These are phyloP conservation scores for Dasypogon diadema DNA, from an alignment of 2,888 invertebrate species.

Conservation along the genomic window DNA sequence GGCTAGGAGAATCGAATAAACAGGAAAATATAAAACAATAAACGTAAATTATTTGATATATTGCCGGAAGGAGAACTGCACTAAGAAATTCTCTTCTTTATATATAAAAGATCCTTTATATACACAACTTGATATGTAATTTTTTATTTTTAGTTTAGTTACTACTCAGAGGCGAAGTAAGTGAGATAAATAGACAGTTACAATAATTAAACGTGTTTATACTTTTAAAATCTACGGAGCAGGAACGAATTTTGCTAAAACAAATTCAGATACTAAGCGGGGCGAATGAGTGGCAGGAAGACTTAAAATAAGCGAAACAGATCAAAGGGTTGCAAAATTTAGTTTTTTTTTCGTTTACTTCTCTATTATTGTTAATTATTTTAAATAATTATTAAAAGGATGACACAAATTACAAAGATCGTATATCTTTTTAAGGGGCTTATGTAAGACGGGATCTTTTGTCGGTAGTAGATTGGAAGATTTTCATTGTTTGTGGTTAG, in stretches of 20 bases:
- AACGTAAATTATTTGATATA: conserved; percentile 16
- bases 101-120: conserved; percentile 12
- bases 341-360: conserved; percentile 28
- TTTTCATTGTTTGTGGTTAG: too few relatives aligned
- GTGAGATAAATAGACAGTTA: conserved; percentile 33
- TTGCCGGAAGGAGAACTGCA: conserved; percentile 31
- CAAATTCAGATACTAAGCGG: neutral
- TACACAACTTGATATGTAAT: conserved; percentile 37
- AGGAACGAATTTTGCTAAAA: conserved; percentile 8
- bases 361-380: conserved; percentile 51
- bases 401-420: conserved; percentile 25
- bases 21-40: conserved; percentile 37
- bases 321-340: conserved; percentile 21
- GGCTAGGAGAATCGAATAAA: conserved; percentile 38
- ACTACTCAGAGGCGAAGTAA: conserved; percentile 35
- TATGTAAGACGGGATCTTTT: too few relatives aligned
- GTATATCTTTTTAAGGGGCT: neutral
- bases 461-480: too few relatives aligned
- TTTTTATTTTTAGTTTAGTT: conserved; percentile 36
- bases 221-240: conserved; percentile 12
- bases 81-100: neutral
- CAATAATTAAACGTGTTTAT: conserved; percentile 40
- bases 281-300: conserved; percentile 2
- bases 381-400: conserved; percentile 50
- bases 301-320: conserved; percentile 24